These are phyloP conservation scores for Athalia cordata DNA, from an alignment of 2,888 invertebrate species.

Conservation along the genomic window DNA sequence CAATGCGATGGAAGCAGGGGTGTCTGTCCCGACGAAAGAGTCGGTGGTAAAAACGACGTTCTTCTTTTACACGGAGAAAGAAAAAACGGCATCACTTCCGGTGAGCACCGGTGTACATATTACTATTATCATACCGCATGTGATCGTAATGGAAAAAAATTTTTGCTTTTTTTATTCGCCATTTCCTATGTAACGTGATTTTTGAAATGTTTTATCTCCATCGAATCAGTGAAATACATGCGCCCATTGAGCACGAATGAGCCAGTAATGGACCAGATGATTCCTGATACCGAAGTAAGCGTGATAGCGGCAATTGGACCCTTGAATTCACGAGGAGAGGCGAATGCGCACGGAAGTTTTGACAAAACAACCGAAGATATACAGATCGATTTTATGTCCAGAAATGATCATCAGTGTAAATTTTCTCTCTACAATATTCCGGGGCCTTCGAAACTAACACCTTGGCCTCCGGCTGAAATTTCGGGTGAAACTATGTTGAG, in stretches of 20 bases:
- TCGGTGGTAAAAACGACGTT: slow-evolving; percentile 88
- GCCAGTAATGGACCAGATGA: slow-evolving; percentile 81
- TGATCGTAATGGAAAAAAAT: too few species aligned
- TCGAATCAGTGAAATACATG: slow-evolving; percentile 80
- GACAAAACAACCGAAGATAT: slow-evolving; percentile 84
- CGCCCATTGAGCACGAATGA: slow-evolving; percentile 87
- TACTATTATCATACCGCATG: too few species aligned
- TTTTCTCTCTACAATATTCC: slow-evolving; percentile 80
- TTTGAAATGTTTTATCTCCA: background rate
- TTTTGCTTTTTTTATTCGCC: too few species aligned
- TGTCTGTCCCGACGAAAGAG: slow-evolving; percentile 89
- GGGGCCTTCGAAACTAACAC: slow-evolving; percentile 76
- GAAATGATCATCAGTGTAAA: slow-evolving; percentile 83
- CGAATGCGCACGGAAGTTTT: slow-evolving; percentile 86
- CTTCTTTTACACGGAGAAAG: slow-evolving; percentile 84
- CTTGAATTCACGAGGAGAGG: slow-evolving; percentile 86
- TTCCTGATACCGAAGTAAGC: slow-evolving; percentile 83
- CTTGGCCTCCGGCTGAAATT: slow-evolving; percentile 83
- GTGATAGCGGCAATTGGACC: slow-evolving; percentile 93
- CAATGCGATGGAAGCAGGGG: slow-evolving; percentile 89
- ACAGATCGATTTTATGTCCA: slow-evolving; percentile 84
- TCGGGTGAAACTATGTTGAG: slow-evolving; percentile 80
- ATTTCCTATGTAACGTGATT: background rate
- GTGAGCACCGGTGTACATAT: too few species aligned
- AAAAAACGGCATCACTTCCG: slow-evolving; percentile 85